Evolutionary conservation across 2,797 vertebrate genomes (phyloP), one percentile per base, ranked within the genome.

Genomic region (Tapera naevia): DNA sequence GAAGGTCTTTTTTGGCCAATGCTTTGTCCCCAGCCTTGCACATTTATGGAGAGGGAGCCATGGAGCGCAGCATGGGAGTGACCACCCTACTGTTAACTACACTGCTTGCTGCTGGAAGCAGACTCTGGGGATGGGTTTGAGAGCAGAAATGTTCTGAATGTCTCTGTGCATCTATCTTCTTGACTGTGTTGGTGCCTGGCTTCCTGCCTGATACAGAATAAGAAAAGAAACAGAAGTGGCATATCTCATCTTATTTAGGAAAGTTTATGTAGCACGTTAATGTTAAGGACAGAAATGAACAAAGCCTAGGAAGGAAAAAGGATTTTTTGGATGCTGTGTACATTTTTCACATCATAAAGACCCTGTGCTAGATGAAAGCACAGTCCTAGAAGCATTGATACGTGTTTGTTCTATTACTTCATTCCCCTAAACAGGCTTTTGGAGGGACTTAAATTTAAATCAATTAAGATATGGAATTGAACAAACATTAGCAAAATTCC

Each of bases 51-150:
- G 23, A 75, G 19, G 18, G 4, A 82, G 11, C 6, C 45, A 25
- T 13, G 16, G 46, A 72, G 21, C 9, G 22, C 58, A 54, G 8
- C 10, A 13, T 0, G 1, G 18, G 32, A 48, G 3, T 5, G 16
- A 62, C 43, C 27, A 46, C 18, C 51, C 18, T 41, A 13, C 28
- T 45, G 62, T 22, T 23, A 86, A 25, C 16, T 33, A 37, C 22
- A 54, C 4, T 17, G 13, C 16, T 51, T 23, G 18, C 39, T 73
- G 61, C 41, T 71, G 72, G 30, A 82, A 58, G 6, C 0, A 1
- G 13, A 46, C 14, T 3, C 7, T 0, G 0, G 10, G 21, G 32
- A 9, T 27, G n/a, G 32, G 19, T 22, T 58, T 73, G 19, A 48
- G 11, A 37, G 37, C 21, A 91, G 58, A 27, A 69, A 50, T 41